Evolutionary conservation across 2,113 vertebrate species (phyloP), one percentile per base, ranked within the genome.

Genomic region (Pao palembangensis): DNA sequence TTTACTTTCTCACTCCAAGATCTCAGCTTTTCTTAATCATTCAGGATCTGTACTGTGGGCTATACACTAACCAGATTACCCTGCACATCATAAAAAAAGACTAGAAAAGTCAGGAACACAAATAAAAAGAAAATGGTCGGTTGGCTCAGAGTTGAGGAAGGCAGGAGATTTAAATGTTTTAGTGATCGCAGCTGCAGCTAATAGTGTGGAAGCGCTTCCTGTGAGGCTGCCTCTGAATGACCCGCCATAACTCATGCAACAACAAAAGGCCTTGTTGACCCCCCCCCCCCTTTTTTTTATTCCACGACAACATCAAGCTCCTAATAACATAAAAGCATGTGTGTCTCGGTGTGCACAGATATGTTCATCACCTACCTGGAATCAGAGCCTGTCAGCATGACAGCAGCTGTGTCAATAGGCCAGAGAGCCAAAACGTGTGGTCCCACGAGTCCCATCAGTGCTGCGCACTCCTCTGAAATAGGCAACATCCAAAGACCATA

Each of bases 361-460:
- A 66, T 51, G 53, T 79, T 71, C 77, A 67, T 61, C 82, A 64
- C 76, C 75, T 38, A 38, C 66, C 62, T 54, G 69, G 76, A 83
- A 73, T 79, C 31, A 5, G 56, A 81, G 84, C 58, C 72, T 65
- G 83, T 67, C 77, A 75, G 76, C 65, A 19, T 76, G 70, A 85
- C 56, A 78, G 80, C 87, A 88, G 82, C 88, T 88, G 87, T 86
- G 83, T 89, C 86, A 88, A 88, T 73, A 88, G 67, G 58, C 58
- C 1, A 68, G 2, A 15, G 28, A 78, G 85, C 78, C 86, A 82
- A 12, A 78, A 82, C 71, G 69, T 57, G 69, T 73, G 76, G 78
- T 74, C 70, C 79, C 61, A 65, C n/a, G 73, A 61, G 74, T 77
- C 73, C 80, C 61, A 69, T 17, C 62, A 63, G 72, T 54, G 63